These are phyloP conservation scores for Heliconius hermathena DNA, from an alignment of 1,140 invertebrate species.

Conservation along the genomic window DNA sequence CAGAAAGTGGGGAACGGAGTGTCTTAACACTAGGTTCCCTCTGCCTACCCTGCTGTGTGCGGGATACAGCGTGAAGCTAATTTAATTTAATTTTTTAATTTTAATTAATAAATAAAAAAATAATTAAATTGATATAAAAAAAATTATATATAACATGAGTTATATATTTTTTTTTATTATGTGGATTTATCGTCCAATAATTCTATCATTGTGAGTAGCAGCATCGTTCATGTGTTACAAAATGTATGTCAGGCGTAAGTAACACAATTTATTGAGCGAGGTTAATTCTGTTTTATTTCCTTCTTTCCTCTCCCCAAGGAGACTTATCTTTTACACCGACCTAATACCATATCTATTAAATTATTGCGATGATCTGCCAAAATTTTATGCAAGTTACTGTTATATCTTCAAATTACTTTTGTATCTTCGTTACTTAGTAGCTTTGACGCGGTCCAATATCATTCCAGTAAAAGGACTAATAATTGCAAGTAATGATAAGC, in stretches of 20 bases:
- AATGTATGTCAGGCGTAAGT: constrained; percentile 22
- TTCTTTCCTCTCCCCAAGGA: not conserved
- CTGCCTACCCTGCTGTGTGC: no score
- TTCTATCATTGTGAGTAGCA: no score
- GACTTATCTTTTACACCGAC: not conserved
- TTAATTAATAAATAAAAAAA: no score
- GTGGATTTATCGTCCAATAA: no score
- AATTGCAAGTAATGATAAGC: constrained; percentile 23
- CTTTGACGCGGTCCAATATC: constrained; percentile 31
- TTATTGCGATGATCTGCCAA: constrained; percentile 23
- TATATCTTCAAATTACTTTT: constrained; percentile 26
- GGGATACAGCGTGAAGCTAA: no score
- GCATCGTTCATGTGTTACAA: not conserved
- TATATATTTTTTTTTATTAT: no score
- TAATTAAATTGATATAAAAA: no score
- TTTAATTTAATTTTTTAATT: no score
- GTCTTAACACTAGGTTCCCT: no score
- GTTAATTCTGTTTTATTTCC: constrained; percentile 20
- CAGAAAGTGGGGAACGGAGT: no score
- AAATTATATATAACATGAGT: no score
- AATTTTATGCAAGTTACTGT: constrained; percentile 31
- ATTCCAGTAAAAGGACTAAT: constrained; percentile 33
- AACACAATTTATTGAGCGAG: constrained; percentile 24
- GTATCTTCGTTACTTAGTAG: constrained; percentile 34
- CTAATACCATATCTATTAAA: constrained; percentile 9